These are phyloP conservation scores for Alfaro cultratus DNA, from an alignment of 2,797 vertebrate genomes.

Conservation along the genomic window DNA sequence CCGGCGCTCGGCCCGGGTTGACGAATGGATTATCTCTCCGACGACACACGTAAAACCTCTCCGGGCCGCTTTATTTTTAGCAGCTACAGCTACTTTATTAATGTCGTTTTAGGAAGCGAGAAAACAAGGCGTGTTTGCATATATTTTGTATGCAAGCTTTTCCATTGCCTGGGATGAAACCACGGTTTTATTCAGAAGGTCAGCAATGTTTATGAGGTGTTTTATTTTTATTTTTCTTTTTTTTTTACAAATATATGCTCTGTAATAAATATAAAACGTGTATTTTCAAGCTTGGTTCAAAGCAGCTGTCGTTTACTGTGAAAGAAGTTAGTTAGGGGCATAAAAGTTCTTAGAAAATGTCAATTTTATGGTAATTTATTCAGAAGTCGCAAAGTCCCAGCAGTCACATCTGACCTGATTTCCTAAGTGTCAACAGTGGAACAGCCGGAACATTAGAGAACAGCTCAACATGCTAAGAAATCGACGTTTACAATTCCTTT, in stretches of 20 bases:
- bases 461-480: not conserved
- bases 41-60: constrained; percentile 52
- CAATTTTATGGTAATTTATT: constrained; percentile 1
- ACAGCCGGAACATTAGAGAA: not conserved
- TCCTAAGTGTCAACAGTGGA: not conserved
- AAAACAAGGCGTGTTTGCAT: not conserved
- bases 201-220: not conserved
- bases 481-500: not conserved
- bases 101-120: constrained; percentile 35
- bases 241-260: not conserved
- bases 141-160: not conserved
- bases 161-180: not conserved
- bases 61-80: constrained; percentile 60
- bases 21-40: constrained; percentile 64
- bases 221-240: not conserved
- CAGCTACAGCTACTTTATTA: constrained; percentile 44
- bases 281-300: not conserved
- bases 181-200: not conserved
- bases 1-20: constrained; percentile 65
- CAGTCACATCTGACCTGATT: constrained; percentile 3
- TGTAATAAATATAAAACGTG: not conserved
- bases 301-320: not conserved
- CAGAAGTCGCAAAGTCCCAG: not conserved
- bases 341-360: constrained; percentile 3
- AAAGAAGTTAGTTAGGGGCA: not conserved